Evolutionary conservation across 2,113 vertebrate species (phyloP).

Genomic region (Labeo rohita): DNA sequence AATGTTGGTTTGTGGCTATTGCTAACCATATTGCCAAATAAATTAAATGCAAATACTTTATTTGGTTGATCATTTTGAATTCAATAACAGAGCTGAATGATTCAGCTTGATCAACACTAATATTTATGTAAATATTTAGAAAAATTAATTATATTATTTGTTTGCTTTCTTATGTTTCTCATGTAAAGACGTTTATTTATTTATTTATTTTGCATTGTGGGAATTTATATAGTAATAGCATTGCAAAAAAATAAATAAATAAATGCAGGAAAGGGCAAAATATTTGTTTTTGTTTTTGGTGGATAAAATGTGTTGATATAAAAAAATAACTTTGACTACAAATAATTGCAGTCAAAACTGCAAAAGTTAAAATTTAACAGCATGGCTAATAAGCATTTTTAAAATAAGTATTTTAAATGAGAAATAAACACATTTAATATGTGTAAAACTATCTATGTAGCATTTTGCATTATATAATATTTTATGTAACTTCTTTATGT

Average conservation of each 20-base stretch:
- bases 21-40: background rate
- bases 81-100: background rate
- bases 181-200: too few species aligned
- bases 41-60: background rate
- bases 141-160: background rate
- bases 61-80: background rate
- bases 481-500: background rate
- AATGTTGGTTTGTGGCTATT: background rate
- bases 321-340: background rate
- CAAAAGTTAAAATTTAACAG: background rate
- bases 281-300: background rate
- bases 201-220: too few species aligned
- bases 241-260: background rate
- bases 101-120: background rate
- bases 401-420: background rate
- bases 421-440: background rate
- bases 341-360: background rate
- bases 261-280: background rate
- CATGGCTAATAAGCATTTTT: background rate
- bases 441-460: background rate
- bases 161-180: background rate
- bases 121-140: background rate
- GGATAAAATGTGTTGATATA: background rate
- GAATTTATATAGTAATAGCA: background rate
- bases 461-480: background rate